Conservation (phyloP, 1,140 invertebrate genomes). For the Sycobia sp. region DNA sequence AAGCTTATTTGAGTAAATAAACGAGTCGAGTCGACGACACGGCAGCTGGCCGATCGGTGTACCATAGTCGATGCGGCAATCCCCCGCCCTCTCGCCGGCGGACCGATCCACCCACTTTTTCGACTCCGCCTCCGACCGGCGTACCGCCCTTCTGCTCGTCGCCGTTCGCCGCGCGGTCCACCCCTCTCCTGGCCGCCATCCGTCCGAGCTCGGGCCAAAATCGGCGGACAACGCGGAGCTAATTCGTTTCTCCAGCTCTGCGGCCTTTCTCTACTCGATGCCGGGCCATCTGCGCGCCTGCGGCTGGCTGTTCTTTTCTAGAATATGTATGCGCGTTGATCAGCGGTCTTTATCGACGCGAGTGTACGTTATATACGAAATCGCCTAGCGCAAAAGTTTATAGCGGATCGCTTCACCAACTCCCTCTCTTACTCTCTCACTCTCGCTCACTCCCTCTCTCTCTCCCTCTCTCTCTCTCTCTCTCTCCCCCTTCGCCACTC, state of each 20-base stretch:
- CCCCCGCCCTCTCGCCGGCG: neutral
- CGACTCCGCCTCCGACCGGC: neutral
- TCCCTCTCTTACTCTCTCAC: too few relatives aligned
- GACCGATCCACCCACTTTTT: slow-evolving; percentile 33
- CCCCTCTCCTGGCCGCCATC: slow-evolving; percentile 26
- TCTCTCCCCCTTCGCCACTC: neutral
- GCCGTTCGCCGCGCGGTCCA: slow-evolving; percentile 21
- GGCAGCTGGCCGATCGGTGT: too few relatives aligned
- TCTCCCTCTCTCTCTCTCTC: slow-evolving; percentile 12
- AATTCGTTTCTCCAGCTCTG: slow-evolving; percentile 57
- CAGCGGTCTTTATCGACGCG: slow-evolving; percentile 41
- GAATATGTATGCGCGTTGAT: neutral
- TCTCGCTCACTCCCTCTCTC: slow-evolving; percentile 6
- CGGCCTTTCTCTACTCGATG: slow-evolving; percentile 21
- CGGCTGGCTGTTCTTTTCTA: neutral
- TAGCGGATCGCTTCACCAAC: slow-evolving; percentile 35
- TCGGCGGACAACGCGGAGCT: slow-evolving; percentile 38
- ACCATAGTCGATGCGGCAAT: too few relatives aligned
- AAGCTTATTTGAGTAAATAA: too few relatives aligned
- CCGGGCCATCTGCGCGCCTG: neutral
- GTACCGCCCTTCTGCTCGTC: slow-evolving; percentile 28
- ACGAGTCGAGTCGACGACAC: too few relatives aligned
- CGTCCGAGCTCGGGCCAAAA: slow-evolving; percentile 17
- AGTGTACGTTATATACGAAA: too few relatives aligned
- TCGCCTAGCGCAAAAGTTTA: slow-evolving; percentile 58